Conservation (phyloP, 1,140 invertebrate species). For the Apocrypta bakeri region DNA sequence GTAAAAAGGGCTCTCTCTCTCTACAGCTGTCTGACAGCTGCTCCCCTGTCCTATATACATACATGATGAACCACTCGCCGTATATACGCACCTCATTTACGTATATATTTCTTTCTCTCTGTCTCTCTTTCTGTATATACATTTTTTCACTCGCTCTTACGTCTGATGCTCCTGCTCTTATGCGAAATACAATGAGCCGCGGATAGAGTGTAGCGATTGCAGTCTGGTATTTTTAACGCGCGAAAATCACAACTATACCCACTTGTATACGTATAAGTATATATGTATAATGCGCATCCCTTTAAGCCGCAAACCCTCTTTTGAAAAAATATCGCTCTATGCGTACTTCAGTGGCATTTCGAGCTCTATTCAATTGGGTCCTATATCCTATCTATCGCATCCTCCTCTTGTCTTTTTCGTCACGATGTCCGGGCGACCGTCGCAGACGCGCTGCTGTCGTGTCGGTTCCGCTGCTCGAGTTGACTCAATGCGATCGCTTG, state of each 20-base stretch:
- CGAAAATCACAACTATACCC: too few relatives aligned
- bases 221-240: background rate
- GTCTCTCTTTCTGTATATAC: background rate
- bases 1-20: constrained; percentile 70
- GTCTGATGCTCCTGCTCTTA: constrained; percentile 43
- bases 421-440: background rate
- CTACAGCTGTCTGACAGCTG: constrained; percentile 74
- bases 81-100: constrained; percentile 45
- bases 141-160: constrained; percentile 39
- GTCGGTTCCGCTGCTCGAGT: constrained; percentile 58
- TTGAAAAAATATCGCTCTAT: constrained; percentile 2
- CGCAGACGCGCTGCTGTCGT: constrained; percentile 53
- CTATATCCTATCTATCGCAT: constrained; percentile 28
- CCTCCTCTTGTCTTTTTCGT: constrained; percentile 33
- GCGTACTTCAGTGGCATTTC: constrained; percentile 11
- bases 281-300: constrained; percentile 36
- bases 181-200: constrained; percentile 52
- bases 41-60: constrained; percentile 74
- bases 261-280: too few relatives aligned
- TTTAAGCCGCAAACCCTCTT: constrained; percentile 16
- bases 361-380: background rate
- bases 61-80: constrained; percentile 62
- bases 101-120: constrained; percentile 31
- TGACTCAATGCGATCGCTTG: constrained; percentile 60
- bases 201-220: constrained; percentile 51